Conservation (phyloP, 2,113 vertebrate species). For the Coracopsis vasa region DNA sequence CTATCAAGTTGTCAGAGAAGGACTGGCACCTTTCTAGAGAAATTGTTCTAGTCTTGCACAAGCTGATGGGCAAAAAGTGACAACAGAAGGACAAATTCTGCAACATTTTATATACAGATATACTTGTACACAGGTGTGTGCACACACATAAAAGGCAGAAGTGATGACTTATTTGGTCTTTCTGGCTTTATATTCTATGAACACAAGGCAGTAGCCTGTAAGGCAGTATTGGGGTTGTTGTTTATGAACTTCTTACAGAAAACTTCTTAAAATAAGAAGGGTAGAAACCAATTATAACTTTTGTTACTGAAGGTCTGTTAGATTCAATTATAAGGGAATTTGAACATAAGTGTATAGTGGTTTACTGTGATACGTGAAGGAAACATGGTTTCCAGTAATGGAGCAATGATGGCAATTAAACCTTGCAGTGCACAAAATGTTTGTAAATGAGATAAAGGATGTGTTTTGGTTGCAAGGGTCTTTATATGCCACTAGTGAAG, state of each 20-base stretch:
- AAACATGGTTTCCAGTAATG: not conserved
- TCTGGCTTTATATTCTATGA: not conserved
- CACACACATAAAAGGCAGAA: not conserved
- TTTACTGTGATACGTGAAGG: not conserved
- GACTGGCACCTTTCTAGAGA: not conserved
- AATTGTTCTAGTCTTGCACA: not conserved
- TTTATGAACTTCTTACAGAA: not conserved
- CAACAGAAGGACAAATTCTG: not conserved
- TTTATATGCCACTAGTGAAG: not conserved
- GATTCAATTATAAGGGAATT: not conserved
- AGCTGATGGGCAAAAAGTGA: not conserved
- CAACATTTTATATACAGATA: not conserved
- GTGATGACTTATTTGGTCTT: not conserved
- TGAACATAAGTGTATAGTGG: not conserved
- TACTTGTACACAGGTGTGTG: not conserved
- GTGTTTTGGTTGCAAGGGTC: not conserved
- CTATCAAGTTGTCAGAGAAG: not conserved
- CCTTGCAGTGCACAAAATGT: not conserved
- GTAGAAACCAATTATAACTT: slow-evolving; percentile 16
- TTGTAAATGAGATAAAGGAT: not conserved
- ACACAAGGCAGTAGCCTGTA: not conserved
- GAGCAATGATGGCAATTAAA: not conserved
- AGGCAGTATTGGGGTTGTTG: not conserved
- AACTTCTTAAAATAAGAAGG: not conserved
- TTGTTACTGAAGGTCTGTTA: not conserved